Percentiles rank a stretch among this genome's conserved stretches.
Conservation (phyloP, 2,113 vertebrate species). For the Heterotis niloticus region DNA sequence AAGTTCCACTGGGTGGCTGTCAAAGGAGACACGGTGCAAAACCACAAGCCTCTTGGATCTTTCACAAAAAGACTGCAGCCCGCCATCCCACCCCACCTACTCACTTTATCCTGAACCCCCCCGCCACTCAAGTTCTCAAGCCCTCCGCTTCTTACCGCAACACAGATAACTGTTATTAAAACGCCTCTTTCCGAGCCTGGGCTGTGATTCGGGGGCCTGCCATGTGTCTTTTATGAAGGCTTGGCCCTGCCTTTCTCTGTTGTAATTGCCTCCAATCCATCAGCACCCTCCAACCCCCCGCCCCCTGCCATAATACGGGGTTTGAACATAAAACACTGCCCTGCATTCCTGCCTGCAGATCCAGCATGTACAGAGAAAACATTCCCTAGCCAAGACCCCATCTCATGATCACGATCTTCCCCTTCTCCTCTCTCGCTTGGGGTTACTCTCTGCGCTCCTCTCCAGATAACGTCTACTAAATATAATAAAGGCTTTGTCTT, state of each 20-base stretch:
- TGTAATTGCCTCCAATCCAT: constrained; percentile 32
- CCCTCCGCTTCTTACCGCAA: constrained; percentile 31
- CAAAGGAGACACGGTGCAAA: constrained; percentile 27
- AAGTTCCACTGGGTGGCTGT: constrained; percentile 25
- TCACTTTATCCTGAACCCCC: too few relatives aligned
- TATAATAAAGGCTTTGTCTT: background rate
- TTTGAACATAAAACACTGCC: constrained; percentile 28
- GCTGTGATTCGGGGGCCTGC: constrained; percentile 18
- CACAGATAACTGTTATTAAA: constrained; percentile 42
- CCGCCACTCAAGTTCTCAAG: background rate
- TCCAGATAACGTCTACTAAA: too few relatives aligned
- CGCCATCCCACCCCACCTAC: background rate
- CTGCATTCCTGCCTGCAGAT: constrained; percentile 23
- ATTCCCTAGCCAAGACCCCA: background rate
- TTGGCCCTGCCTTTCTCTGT: constrained; percentile 22
- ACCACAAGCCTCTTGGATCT: constrained; percentile 31
- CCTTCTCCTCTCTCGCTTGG: background rate
- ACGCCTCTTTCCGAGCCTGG: constrained; percentile 17
- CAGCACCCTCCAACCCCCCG: background rate
- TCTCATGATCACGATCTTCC: background rate
- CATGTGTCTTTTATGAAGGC: constrained; percentile 34
- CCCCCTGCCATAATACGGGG: constrained; percentile 10
- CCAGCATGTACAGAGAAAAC: constrained; percentile 19
- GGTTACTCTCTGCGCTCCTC: background rate
- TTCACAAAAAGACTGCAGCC: background rate